Base-by-base conservation (phyloP, 1,140 invertebrate genomes). In the Cotesia vestalis region DNA sequence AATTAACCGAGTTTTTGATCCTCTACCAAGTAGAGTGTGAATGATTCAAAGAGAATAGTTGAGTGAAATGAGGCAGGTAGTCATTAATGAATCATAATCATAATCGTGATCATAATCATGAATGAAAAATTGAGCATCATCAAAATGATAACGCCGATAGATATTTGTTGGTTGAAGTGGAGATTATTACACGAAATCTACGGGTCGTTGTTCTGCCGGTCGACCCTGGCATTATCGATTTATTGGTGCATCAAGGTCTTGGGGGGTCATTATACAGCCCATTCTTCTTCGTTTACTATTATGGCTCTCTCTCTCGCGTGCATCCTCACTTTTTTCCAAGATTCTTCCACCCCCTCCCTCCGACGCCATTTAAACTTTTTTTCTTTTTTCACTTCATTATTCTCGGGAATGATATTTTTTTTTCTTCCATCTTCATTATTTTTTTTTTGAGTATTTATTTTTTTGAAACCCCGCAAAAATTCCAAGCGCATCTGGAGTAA, bases 211-310 rank as follows among this genome's bases (percentile, higher is more conserved):
- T 69, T 69, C 59, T 69, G 62, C 64, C 66, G n/a, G 72, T 73
- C 36, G 61, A 60, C 61, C 72, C 61, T 70, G 67, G 53, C 59
- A 66, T 69, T 73, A 73, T 73, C 72, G 72, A 73, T 73, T 69
- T 73, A 73, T 73, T 62, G 72, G 66, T 73, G 64, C 72, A 63
- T 70, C 72, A 66, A 69, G 61, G 72, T 69, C 61, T 53, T 52
- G 36, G 40, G 61, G n/a, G n/a, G 51, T n/a, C 59, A 60, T 60
- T 60, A 60, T 60, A 60, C 59, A 35, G 11, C 27, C 60, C 36
- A 62, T 62, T 62, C 60, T 62, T 62, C 60, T 62, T 62, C 60
- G 60, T 62, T 62, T 62, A 36, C 34, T 62, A 62, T 62, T 35
- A n/a, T 36, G 34, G 11, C 14, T 34, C 34, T 62, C 59, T 62